Percentiles rank a stretch among this genome's conserved stretches.
Evolutionary conservation across 2,113 vertebrate species (phyloP).

Genomic region (Labeo catla): DNA sequence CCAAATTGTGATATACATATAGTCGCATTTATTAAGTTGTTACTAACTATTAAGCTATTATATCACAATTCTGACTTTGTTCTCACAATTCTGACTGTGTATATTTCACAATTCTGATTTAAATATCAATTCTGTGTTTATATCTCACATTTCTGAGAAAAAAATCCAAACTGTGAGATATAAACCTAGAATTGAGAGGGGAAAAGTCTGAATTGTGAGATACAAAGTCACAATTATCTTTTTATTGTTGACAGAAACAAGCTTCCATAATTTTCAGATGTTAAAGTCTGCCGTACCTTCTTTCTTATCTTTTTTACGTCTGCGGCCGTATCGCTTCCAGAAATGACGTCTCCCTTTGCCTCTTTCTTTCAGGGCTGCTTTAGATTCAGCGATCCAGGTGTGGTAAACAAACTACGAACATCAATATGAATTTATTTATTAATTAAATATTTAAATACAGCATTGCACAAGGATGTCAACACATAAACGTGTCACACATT

Average conservation of each 20-base stretch:
- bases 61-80: not conserved
- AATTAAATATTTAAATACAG: not conserved
- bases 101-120: too few species aligned
- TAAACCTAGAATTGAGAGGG: too few species aligned
- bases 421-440: constrained; percentile 2
- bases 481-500: not conserved
- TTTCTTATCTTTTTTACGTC: constrained; percentile 76
- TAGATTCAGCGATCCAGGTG: constrained; percentile 96
- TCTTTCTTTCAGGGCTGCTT: constrained; percentile 88
- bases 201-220: too few species aligned
- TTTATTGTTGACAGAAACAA: not conserved
- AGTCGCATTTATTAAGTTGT: too few species aligned
- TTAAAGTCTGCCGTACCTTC: constrained; percentile 73
- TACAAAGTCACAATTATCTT: too few species aligned
- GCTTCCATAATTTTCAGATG: not conserved
- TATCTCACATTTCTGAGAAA: too few species aligned
- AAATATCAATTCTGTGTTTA: too few species aligned
- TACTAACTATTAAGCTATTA: too few species aligned
- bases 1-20: too few species aligned
- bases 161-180: too few species aligned
- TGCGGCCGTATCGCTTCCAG: constrained; percentile 77
- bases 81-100: too few species aligned
- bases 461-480: not conserved
- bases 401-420: constrained; percentile 91
- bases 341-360: constrained; percentile 84